A percentile compares a stretch with the other conserved stretches of the same genome.
Conservation (phyloP, 2,797 vertebrate species). For the Tenualosa thibaudeaui region DNA sequence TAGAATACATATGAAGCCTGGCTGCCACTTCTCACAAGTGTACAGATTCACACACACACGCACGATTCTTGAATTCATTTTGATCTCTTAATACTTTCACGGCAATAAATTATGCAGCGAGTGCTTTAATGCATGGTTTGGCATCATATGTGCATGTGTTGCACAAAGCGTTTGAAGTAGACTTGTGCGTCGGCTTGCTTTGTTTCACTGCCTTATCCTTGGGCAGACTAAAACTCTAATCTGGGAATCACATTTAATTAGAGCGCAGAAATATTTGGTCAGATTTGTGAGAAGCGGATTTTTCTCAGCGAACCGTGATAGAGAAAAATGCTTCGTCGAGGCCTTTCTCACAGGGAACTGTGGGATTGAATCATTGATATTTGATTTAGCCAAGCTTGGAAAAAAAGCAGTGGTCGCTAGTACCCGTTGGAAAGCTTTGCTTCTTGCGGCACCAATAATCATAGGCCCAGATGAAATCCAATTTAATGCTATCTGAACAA, state of each 20-base stretch:
- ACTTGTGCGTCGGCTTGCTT: neutral
- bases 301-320: neutral
- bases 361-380: slow-evolving; percentile 25
- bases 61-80: slow-evolving; percentile 1
- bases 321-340: neutral
- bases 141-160: neutral
- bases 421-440: neutral
- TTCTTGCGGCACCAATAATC: neutral
- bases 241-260: slow-evolving; percentile 24
- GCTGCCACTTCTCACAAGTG: neutral
- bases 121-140: slow-evolving; percentile 23
- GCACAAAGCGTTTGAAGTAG: slow-evolving; percentile 12
- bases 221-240: slow-evolving; percentile 9
- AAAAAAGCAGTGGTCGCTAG: slow-evolving; percentile 5
- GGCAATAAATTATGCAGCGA: slow-evolving; percentile 5
- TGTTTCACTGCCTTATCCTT: slow-evolving; percentile 14
- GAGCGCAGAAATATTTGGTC: neutral
- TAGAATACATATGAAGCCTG: neutral
- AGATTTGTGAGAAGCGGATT: slow-evolving; percentile 17
- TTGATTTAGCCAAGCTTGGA: slow-evolving; percentile 10
- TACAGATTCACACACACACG: neutral
- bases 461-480: slow-evolving; percentile 15
- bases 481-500: slow-evolving; percentile 24
- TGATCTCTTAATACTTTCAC: slow-evolving; percentile 18
- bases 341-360: slow-evolving; percentile 11